Conservation (phyloP, 2,113 vertebrate genomes). For the Callipepla squamata region DNA sequence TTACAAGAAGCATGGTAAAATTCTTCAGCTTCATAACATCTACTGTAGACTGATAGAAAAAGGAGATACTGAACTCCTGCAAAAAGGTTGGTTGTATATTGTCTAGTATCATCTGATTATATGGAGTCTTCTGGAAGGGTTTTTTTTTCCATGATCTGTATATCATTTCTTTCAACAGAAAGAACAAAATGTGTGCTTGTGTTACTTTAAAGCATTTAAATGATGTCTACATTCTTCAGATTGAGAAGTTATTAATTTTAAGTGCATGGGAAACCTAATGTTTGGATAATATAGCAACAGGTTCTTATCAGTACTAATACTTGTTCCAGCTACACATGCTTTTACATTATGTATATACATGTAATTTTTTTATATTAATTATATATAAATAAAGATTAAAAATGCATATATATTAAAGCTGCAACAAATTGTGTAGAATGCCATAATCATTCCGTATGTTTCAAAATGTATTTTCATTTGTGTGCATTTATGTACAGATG, state of each 20-base stretch:
- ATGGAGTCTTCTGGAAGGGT: neutral
- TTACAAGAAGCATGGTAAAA: conserved; percentile 80
- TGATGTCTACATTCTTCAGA: neutral
- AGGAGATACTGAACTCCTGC: conserved; percentile 87
- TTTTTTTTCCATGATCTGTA: neutral
- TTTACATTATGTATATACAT: neutral
- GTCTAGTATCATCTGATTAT: neutral
- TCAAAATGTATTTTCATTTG: neutral
- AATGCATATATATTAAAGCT: neutral
- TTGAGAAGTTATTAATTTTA: neutral
- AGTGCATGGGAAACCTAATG: neutral
- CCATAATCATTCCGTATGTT: neutral
- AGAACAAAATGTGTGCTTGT: neutral
- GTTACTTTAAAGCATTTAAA: neutral
- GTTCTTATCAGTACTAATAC: neutral
- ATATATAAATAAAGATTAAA: too few relatives aligned
- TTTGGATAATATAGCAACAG: neutral
- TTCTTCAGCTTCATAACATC: conserved; percentile 87
- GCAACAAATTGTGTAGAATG: neutral
- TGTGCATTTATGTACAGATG: too few relatives aligned
- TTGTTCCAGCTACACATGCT: neutral
- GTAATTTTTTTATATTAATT: too few relatives aligned
- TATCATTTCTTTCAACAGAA: neutral
- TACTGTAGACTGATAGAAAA: conserved; percentile 86
- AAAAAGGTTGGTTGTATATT: conserved; percentile 84